A percentile compares a stretch with the other conserved stretches of the same genome.
These are phyloP conservation scores for Temnothorax curvispinosus DNA, from an alignment of 1,140 invertebrate genomes.

Conservation along the genomic window DNA sequence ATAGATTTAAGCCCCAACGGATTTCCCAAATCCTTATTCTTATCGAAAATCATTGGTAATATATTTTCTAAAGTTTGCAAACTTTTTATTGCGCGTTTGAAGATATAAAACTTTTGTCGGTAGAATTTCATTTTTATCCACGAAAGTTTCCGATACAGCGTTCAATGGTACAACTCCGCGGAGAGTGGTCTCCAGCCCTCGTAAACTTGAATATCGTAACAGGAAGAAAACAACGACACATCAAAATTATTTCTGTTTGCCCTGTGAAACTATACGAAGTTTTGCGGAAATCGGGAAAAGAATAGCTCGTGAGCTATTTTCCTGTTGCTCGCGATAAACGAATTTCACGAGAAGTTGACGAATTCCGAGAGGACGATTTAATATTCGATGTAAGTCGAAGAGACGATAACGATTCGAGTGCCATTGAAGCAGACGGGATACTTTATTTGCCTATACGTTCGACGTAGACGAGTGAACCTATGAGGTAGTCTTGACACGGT, in stretches of 20 bases:
- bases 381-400: conserved; percentile 1
- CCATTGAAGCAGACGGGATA: conserved; percentile 36
- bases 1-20: neutral
- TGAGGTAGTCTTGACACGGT: conserved; percentile 58
- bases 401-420: neutral
- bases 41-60: conserved; percentile 14
- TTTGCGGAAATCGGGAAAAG: neutral
- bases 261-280: conserved; percentile 12
- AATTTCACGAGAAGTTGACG: neutral
- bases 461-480: conserved; percentile 22
- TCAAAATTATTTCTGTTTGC: conserved; percentile 44
- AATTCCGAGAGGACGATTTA: conserved; percentile 20
- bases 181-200: neutral
- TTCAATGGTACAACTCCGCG: conserved; percentile 13
- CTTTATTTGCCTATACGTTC: conserved; percentile 48
- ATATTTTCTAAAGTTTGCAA: conserved; percentile 7
- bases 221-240: conserved; percentile 4
- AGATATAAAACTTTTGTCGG: conserved; percentile 39
- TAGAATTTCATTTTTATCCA: conserved; percentile 47
- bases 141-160: conserved; percentile 36
- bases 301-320: neutral
- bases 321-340: conserved; percentile 9
- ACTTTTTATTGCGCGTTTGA: conserved; percentile 43
- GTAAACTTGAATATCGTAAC: conserved; percentile 27
- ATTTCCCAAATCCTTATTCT: neutral